A percentile compares a stretch with the other conserved stretches of the same genome.
phyloP scores from a whole-genome alignment of 1,140 invertebrate species.

The Drosophila watanabei region DNA sequence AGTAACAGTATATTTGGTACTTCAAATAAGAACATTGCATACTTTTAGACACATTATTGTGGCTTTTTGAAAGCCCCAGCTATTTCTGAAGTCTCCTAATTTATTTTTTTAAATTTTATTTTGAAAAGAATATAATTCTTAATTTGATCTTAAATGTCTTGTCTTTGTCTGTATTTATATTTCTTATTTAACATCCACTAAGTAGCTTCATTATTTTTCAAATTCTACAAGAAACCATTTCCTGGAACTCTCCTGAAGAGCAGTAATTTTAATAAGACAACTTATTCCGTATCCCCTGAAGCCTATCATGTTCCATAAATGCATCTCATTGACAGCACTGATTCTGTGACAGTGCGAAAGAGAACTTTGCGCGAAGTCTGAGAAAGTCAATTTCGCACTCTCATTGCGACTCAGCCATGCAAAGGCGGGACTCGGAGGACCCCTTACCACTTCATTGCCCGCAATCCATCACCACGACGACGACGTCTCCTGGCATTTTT shows the following conservation, averaged over 20 bases:
- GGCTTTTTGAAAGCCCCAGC: too few relatives aligned
- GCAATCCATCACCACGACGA: conserved; percentile 25
- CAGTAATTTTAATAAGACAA: not conserved
- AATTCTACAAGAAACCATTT: not conserved
- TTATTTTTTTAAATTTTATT: not conserved
- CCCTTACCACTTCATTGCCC: not conserved
- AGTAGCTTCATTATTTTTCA: too few relatives aligned
- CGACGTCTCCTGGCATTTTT: conserved; percentile 41
- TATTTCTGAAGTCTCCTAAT: not conserved
- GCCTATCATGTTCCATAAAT: not conserved
- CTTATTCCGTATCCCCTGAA: not conserved
- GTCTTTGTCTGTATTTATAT: not conserved
- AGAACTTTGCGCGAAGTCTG: conserved; percentile 16
- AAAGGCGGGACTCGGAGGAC: conserved; percentile 19
- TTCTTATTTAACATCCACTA: not conserved
- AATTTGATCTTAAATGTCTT: not conserved
- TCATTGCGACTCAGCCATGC: conserved; percentile 45
- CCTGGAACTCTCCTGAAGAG: too few relatives aligned
- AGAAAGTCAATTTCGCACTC: conserved; percentile 50
- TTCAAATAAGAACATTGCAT: too few relatives aligned
- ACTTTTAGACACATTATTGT: too few relatives aligned
- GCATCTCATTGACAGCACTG: conserved; percentile 7
- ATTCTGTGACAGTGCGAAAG: conserved; percentile 9
- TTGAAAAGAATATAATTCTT: not conserved
- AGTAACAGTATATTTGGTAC: too few relatives aligned